Evolutionary conservation across 2,888 invertebrate species (phyloP).

Genomic region (Athalia cordata): DNA sequence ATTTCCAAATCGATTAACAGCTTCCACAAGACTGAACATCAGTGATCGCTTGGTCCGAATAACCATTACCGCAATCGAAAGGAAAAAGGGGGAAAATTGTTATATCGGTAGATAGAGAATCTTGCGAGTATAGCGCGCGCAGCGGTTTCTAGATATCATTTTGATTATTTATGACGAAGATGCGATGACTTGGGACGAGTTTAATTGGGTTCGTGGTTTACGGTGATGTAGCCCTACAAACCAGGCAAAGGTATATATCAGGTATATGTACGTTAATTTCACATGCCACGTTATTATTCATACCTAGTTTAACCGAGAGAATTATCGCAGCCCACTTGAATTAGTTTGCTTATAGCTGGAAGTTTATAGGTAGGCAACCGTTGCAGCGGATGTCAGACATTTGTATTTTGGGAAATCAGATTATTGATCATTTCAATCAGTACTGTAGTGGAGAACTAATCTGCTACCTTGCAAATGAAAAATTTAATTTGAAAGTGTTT

Average conservation of each 20-base stretch:
- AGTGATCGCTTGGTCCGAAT: no score
- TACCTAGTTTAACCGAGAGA: background rate
- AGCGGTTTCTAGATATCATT: slow-evolving; percentile 3
- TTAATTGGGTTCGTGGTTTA: slow-evolving; percentile 24
- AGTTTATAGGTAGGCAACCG: background rate
- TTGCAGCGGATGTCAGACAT: background rate
- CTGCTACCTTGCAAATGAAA: background rate
- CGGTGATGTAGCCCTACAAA: background rate
- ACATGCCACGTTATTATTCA: slow-evolving; percentile 12
- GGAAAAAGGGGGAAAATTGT: no score
- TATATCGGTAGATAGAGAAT: no score
- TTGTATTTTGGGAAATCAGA: background rate
- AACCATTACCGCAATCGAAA: no score
- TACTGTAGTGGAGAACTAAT: background rate
- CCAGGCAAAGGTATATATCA: slow-evolving; percentile 9
- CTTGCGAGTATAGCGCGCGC: background rate
- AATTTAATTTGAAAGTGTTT: background rate
- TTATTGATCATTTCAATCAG: background rate
- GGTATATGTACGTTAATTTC: slow-evolving; percentile 2
- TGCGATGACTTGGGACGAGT: slow-evolving; percentile 2
- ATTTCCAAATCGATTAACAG: no score
- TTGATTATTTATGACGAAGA: slow-evolving; percentile 28
- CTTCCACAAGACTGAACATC: no score
- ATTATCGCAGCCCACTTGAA: background rate
- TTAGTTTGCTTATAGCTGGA: background rate